Conservation (phyloP, 1,140 invertebrate genomes). For the Calliopsis andreniformis region DNA sequence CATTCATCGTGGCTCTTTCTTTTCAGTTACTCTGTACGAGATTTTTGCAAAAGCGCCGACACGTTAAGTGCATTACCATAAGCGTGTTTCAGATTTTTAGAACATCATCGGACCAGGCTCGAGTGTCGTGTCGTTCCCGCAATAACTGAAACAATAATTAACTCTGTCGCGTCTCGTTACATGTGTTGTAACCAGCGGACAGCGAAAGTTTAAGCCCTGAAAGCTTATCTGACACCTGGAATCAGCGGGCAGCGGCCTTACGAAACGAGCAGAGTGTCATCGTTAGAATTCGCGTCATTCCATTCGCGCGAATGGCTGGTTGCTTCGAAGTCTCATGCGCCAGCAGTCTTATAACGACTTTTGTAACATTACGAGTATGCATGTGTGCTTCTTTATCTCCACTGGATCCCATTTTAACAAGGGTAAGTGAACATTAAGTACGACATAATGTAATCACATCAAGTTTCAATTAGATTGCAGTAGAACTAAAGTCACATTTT, state of each 20-base stretch:
- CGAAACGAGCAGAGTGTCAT: conserved; percentile 44
- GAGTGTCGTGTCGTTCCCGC: conserved; percentile 10
- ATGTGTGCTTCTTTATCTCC: conserved; percentile 6
- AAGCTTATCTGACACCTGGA: conserved; percentile 35
- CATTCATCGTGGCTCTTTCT: not conserved
- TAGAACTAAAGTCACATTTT: too few species aligned
- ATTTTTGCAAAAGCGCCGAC: not conserved
- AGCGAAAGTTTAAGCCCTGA: conserved; percentile 33
- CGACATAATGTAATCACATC: too few species aligned
- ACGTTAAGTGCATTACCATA: conserved; percentile 22
- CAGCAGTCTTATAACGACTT: conserved; percentile 31
- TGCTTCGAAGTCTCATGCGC: conserved; percentile 26
- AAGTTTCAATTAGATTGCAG: too few species aligned
- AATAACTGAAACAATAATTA: conserved; percentile 45
- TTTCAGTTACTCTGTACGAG: not conserved
- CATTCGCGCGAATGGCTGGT: not conserved
- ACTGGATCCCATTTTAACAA: not conserved
- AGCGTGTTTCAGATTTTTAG: conserved; percentile 2
- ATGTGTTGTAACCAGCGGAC: not conserved
- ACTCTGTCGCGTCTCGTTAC: conserved; percentile 38
- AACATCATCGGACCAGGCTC: not conserved
- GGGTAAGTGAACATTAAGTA: not conserved
- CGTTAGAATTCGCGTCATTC: conserved; percentile 36
- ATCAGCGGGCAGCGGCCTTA: conserved; percentile 34
- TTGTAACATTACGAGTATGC: conserved; percentile 6